Evolutionary conservation across 2,113 vertebrate species (phyloP), one percentile per base, ranked within the genome.

Genomic region (Ploceus nigricollis): DNA sequence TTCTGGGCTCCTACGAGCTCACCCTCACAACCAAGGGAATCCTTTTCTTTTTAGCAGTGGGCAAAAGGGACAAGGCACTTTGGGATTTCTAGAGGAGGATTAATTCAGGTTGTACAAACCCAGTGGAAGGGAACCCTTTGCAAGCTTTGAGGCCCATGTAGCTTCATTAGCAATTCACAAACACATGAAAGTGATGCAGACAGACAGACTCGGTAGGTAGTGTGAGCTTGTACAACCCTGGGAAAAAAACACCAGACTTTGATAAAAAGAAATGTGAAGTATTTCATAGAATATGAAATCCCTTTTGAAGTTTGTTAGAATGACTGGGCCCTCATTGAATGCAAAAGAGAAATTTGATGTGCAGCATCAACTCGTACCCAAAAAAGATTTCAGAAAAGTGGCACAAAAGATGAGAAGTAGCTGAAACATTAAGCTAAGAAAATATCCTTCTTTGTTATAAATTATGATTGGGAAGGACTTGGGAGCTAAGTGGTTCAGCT

Each of bases 351-450:
- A 94, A 82, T 90, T 48, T 90, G 37, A 96, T 96, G 88, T 93
- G 91, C 82, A 83, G 68, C 87, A 96, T 95, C 5, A 76, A 91
- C 70, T 95, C 42, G 17, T 84, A 92, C 64, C 50, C 88, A 77
- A 85, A 97, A 97, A 95, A 86, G 58, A 93, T 91, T 96, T 94
- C 88, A 37, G 72, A 72, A 93, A 89, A 96, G 95, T 92, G 86
- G 91, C 86, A 93, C 75, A 85, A 87, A 95, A 95, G 75, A 79
- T 79, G 90, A 96, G 82, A 93, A 96, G 83, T 78, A 94, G 94
- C 69, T 89, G 73, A 87, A 93, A 95, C 54, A 96, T 63, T 71
- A 89, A 69, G 89, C 87, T 90, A 51, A 94, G 83, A 87, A 95
- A 95, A 90, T 71, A 82, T 79, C 47, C 37, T 93, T 94, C 71